These are phyloP conservation scores for Anthoscopus minutus DNA, from an alignment of 2,113 vertebrate genomes.

Conservation along the genomic window DNA sequence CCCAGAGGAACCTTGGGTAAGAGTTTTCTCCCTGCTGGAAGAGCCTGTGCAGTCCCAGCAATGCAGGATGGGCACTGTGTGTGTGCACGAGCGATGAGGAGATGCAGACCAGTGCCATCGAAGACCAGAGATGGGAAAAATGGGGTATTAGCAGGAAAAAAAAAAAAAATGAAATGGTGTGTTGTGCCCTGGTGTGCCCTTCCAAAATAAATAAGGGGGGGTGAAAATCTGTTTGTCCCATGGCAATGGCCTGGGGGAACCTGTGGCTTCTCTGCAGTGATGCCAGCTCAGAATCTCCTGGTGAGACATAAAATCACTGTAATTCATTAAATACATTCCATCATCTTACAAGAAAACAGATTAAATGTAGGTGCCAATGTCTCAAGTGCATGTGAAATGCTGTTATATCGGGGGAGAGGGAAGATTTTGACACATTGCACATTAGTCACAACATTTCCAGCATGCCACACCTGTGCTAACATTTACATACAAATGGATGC, in stretches of 20 bases:
- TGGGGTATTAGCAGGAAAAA: not conserved
- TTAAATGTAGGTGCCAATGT: not conserved
- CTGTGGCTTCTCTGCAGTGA: not conserved
- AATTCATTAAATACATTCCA: not conserved
- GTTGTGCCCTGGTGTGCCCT: not conserved
- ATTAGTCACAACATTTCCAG: not conserved
- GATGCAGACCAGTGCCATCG: not conserved
- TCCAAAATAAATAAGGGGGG: not conserved
- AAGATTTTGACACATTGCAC: not conserved
- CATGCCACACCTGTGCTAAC: rapidly evolving
- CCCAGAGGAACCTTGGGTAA: rapidly evolving
- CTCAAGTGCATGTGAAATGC: not conserved
- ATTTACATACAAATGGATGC: rapidly evolving
- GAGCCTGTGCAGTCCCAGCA: not conserved
- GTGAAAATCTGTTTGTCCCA: rapidly evolving
- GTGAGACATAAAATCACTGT: not conserved
- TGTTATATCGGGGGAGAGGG: not conserved
- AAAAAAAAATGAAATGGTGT: not conserved
- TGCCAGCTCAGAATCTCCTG: rapidly evolving
- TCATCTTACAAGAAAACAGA: not conserved
- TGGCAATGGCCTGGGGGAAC: not conserved
- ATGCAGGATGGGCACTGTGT: not conserved
- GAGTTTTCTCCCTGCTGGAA: not conserved
- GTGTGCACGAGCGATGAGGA: rapidly evolving
- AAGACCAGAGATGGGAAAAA: not conserved